Percentiles rank a stretch among this genome's conserved stretches.
Conservation (phyloP, 2,797 vertebrate species). For the Notolabrus celidotus region DNA sequence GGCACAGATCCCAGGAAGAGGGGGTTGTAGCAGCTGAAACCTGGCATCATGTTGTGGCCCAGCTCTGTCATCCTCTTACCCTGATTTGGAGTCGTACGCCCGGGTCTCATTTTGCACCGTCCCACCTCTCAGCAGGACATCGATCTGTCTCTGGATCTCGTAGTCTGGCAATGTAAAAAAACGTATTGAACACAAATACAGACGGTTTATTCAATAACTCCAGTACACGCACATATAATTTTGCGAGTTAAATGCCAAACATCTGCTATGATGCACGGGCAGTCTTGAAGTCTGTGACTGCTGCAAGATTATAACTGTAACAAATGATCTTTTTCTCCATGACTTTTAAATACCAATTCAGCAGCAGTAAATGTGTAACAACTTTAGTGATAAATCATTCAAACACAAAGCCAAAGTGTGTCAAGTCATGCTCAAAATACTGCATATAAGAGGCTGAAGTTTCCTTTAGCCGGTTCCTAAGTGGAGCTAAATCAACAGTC, state of each 20-base stretch:
- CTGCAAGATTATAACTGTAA: constrained; percentile 56
- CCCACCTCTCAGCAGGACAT: constrained; percentile 89
- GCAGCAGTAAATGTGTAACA: constrained; percentile 35
- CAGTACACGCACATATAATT: constrained; percentile 26
- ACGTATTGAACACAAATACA: constrained; percentile 28
- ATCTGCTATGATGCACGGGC: constrained; percentile 53
- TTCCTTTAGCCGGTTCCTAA: constrained; percentile 30
- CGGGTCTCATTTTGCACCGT: constrained; percentile 94
- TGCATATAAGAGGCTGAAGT: constrained; percentile 14
- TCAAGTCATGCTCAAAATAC: constrained; percentile 22
- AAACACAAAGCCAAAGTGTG: constrained; percentile 7
- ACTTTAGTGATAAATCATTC: constrained; percentile 61
- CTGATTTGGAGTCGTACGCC: constrained; percentile 92
- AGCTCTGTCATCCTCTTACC: constrained; percentile 85
- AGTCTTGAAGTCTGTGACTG: constrained; percentile 36
- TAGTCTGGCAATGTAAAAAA: constrained; percentile 85
- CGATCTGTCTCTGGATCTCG: constrained; percentile 96
- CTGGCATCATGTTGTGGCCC: constrained; percentile 5
- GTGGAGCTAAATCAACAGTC: constrained; percentile 37
- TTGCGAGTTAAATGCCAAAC: constrained; percentile 59
- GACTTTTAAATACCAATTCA: constrained; percentile 64
- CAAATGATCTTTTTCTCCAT: constrained; percentile 49
- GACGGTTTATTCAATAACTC: constrained; percentile 22
- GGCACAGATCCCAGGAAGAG: constrained; percentile 53
- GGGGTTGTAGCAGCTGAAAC: constrained; percentile 33